Conservation (phyloP, 1,140 invertebrate species). For the Homalodisca vitripennis region DNA sequence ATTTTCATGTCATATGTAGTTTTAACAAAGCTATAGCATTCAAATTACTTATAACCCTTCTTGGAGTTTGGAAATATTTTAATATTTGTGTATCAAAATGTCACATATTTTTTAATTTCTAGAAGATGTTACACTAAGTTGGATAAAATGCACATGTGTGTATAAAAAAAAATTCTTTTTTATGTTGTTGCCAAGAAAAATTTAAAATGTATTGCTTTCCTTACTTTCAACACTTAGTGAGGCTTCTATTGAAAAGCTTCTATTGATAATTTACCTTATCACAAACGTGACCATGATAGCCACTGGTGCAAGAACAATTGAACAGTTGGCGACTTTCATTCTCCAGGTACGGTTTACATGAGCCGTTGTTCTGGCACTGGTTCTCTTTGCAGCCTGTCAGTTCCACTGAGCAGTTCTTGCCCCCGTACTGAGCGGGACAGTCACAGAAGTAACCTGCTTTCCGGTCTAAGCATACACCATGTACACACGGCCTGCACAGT, state of each 20-base stretch:
- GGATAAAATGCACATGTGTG: not conserved
- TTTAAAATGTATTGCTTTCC: too few species aligned
- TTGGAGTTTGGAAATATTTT: too few species aligned
- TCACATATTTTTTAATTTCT: too few species aligned
- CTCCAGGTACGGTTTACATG: constrained; percentile 76
- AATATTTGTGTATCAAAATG: too few species aligned
- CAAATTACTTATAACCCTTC: too few species aligned
- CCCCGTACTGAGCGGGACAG: constrained; percentile 78
- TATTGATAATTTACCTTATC: constrained; percentile 61
- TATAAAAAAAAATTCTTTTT: constrained; percentile 20
- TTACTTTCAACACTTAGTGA: too few species aligned
- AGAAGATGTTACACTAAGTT: too few species aligned
- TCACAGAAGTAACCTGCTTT: constrained; percentile 77
- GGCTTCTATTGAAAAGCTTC: too few species aligned
- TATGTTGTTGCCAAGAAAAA: not conserved
- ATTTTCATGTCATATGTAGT: too few species aligned
- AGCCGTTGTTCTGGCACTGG: constrained; percentile 79
- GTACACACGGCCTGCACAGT: constrained; percentile 64
- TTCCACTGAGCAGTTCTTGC: constrained; percentile 88
- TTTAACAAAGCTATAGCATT: too few species aligned
- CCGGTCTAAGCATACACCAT: constrained; percentile 75
- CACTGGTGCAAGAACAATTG: constrained; percentile 80
- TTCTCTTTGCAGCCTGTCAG: constrained; percentile 70
- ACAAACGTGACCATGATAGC: constrained; percentile 76
- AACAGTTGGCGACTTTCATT: constrained; percentile 76